Percentiles rank a stretch among this genome's conserved stretches.
phyloP scores from a whole-genome alignment of 1,140 invertebrate species.

The Ephestia elutella region DNA sequence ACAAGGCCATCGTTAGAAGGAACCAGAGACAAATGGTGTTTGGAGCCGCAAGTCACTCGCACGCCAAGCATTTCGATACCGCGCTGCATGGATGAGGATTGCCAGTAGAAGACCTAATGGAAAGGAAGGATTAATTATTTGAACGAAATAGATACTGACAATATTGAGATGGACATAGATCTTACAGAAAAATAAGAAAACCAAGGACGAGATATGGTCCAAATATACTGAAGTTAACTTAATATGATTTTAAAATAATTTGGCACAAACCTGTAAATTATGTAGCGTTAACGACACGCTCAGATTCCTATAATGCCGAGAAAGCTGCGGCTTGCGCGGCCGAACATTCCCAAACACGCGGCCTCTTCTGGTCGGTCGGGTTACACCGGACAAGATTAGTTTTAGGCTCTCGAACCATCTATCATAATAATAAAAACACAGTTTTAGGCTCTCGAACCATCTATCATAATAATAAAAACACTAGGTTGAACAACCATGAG shows the following conservation, averaged over 20 bases:
- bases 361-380: constrained; percentile 93
- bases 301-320: constrained; percentile 93
- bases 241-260: too few relatives aligned
- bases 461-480: constrained; percentile 47
- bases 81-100: constrained; percentile 96
- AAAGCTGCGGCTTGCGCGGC: constrained; percentile 91
- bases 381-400: constrained; percentile 95
- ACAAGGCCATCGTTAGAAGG: constrained; percentile 88
- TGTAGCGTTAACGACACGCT: constrained; percentile 90
- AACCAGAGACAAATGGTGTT: constrained; percentile 85
- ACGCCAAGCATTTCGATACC: constrained; percentile 95
- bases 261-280: constrained; percentile 94
- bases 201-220: too few relatives aligned
- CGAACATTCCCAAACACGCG: constrained; percentile 88
- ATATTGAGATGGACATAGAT: too few relatives aligned
- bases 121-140: constrained; percentile 30
- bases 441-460: constrained; percentile 96
- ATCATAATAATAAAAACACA: constrained; percentile 80
- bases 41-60: constrained; percentile 89
- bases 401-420: constrained; percentile 97
- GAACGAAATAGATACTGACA: too few relatives aligned
- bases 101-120: constrained; percentile 98
- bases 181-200: too few relatives aligned
- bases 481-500: too few relatives aligned
- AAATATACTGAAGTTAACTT: too few relatives aligned